phyloP scores from a whole-genome alignment of 2,113 vertebrate genomes.

The Numida meleagris region DNA sequence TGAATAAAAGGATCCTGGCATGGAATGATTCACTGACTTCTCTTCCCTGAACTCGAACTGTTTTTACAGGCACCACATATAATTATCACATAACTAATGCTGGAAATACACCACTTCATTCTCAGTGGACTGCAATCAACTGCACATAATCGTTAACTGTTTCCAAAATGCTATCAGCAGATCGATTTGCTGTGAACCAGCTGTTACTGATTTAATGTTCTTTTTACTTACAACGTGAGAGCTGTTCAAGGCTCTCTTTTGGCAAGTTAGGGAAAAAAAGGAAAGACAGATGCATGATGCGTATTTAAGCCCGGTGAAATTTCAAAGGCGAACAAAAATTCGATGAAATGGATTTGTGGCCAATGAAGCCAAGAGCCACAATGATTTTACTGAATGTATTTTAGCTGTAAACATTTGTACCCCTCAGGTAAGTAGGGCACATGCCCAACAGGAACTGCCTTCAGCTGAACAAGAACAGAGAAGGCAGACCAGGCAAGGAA shows the following conservation, averaged over 20 bases:
- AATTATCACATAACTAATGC: conserved; percentile 1
- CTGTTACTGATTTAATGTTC: conserved; percentile 13
- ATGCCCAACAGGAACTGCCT: not conserved
- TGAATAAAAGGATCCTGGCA: not conserved
- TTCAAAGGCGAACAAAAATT: not conserved
- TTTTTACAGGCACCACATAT: not conserved
- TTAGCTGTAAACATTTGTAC: not conserved
- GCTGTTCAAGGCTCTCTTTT: not conserved
- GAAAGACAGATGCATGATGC: not conserved
- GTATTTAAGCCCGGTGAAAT: not conserved
- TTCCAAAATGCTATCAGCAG: conserved; percentile 19
- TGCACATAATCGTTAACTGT: not conserved
- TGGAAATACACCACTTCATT: not conserved
- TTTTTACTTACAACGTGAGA: not conserved
- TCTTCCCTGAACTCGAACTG: not conserved
- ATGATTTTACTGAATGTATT: not conserved
- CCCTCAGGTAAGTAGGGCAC: not conserved
- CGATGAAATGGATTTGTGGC: not conserved
- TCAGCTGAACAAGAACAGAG: not conserved
- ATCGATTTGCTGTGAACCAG: conserved; percentile 19
- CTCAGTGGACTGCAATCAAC: not conserved
- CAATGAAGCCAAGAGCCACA: not conserved
- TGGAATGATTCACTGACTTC: not conserved
- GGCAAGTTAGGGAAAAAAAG: not conserved
- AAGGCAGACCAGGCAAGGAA: not conserved